A percentile compares a stretch with the other conserved stretches of the same genome.
Conservation (phyloP, 2,113 vertebrate species). For the Odobenus rosmarus region DNA sequence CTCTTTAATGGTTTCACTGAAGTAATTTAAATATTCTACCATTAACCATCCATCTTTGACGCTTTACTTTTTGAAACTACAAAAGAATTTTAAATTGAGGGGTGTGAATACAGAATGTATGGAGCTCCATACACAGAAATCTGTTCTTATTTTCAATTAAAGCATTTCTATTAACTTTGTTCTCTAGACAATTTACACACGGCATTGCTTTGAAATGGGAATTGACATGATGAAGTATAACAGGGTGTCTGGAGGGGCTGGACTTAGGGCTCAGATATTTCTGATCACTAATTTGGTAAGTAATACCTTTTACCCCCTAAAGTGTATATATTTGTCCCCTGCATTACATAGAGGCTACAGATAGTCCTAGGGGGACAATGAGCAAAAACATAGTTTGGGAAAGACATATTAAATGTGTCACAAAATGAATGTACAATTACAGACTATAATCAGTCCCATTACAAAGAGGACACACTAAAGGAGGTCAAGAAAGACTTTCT, state of each 20-base stretch:
- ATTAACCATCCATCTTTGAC: conserved; percentile 69
- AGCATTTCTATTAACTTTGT: conserved; percentile 55
- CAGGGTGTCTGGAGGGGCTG: not conserved
- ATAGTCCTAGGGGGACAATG: not conserved
- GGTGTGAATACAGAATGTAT: conserved; percentile 19
- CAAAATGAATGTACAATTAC: conserved; percentile 42
- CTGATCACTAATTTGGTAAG: conserved; percentile 5
- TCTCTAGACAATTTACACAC: not conserved
- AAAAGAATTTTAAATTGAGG: conserved; percentile 65
- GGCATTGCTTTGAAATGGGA: conserved; percentile 14
- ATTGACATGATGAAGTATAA: not conserved
- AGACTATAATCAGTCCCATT: not conserved
- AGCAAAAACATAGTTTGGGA: not conserved
- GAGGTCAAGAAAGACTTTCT: not conserved
- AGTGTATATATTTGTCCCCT: not conserved
- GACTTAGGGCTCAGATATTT: conserved; percentile 8
- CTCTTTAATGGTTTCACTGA: conserved; percentile 76
- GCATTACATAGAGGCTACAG: not conserved
- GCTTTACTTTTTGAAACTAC: conserved; percentile 51
- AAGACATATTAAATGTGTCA: not conserved
- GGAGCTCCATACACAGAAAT: conserved; percentile 28
- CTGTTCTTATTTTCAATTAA: conserved; percentile 42
- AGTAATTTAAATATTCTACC: conserved; percentile 79
- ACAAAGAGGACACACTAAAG: not conserved
- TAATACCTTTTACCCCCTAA: not conserved